These are phyloP conservation scores for Pelvicachromis taeniatus DNA, from an alignment of 2,113 vertebrate genomes.

Conservation along the genomic window DNA sequence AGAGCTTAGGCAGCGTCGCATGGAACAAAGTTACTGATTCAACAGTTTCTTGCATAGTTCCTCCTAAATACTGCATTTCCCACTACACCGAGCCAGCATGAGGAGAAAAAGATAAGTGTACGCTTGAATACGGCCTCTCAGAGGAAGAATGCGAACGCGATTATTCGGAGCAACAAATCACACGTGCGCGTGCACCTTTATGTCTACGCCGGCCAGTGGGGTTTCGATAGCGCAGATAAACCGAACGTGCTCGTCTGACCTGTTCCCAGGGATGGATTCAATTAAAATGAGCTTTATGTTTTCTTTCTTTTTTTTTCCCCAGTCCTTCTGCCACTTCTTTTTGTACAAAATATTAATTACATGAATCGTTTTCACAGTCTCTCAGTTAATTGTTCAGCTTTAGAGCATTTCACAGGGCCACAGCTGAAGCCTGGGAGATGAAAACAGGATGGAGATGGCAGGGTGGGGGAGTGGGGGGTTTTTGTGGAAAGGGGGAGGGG, in stretches of 20 bases:
- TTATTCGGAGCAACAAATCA: constrained; percentile 33
- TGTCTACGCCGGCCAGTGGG: background rate
- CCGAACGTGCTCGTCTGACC: constrained; percentile 37
- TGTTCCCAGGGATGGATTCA: constrained; percentile 53
- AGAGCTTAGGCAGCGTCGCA: constrained; percentile 41
- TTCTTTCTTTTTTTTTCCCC: constrained; percentile 17
- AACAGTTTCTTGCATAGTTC: constrained; percentile 43
- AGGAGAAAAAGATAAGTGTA: constrained; percentile 36
- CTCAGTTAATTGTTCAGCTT: constrained; percentile 69
- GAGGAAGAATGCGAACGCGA: constrained; percentile 9
- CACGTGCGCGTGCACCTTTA: constrained; percentile 20
- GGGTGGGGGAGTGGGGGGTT: too few relatives aligned
- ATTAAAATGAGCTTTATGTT: constrained; percentile 56
- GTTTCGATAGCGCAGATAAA: constrained; percentile 20
- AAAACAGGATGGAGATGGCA: constrained; percentile 37
- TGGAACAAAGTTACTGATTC: constrained; percentile 62
- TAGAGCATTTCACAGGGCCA: constrained; percentile 47
- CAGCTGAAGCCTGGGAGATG: constrained; percentile 71
- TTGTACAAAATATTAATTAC: constrained; percentile 69
- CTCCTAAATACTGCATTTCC: constrained; percentile 57
- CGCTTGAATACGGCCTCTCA: constrained; percentile 14
- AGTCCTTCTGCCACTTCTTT: constrained; percentile 37
- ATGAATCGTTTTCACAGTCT: constrained; percentile 70
- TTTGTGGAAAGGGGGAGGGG: constrained; percentile 34
- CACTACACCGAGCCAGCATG: background rate